Evolutionary conservation across 2,113 vertebrate genomes (phyloP).

Genomic region (Speoplatyrhinus poulsoni): DNA sequence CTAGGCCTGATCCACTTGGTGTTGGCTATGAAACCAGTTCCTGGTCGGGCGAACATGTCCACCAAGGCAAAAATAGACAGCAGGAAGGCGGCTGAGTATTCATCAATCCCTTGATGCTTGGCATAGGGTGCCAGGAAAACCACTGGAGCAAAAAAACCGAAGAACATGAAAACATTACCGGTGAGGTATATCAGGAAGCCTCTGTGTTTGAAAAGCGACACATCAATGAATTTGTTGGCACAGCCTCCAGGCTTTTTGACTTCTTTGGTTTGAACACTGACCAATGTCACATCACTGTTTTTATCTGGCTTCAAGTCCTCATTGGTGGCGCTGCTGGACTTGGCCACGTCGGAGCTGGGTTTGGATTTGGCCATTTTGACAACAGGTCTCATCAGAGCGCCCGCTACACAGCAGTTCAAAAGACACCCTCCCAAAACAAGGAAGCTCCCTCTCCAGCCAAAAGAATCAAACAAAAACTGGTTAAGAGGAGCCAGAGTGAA

Average conservation of each 20-base stretch:
- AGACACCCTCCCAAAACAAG: slow-evolving; percentile 90
- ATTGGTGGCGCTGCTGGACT: slow-evolving; percentile 77
- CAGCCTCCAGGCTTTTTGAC: slow-evolving; percentile 61
- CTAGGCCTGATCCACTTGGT: slow-evolving; percentile 91
- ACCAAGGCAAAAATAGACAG: slow-evolving; percentile 94
- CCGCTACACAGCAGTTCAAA: slow-evolving; percentile 94
- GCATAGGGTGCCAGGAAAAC: slow-evolving; percentile 95
- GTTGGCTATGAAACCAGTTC: slow-evolving; percentile 93
- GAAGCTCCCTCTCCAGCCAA: slow-evolving; percentile 97
- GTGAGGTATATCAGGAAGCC: slow-evolving; percentile 92
- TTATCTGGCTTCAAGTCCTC: slow-evolving; percentile 67
- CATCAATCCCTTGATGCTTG: slow-evolving; percentile 88
- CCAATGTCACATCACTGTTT: slow-evolving; percentile 28
- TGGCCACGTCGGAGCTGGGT: no score
- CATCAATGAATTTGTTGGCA: slow-evolving; percentile 89
- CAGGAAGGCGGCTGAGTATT: slow-evolving; percentile 90
- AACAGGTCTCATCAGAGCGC: slow-evolving; percentile 93
- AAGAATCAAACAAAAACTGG: slow-evolving; percentile 87
- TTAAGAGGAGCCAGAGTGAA: slow-evolving; percentile 93
- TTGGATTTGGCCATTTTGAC: slow-evolving; percentile 27
- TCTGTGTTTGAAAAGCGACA: slow-evolving; percentile 90
- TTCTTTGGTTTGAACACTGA: no score
- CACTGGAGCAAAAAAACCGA: slow-evolving; percentile 91
- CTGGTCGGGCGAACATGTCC: slow-evolving; percentile 95
- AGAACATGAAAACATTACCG: slow-evolving; percentile 94